Conservation (phyloP, 2,888 invertebrate species). For the Pyrochroa serraticornis region DNA sequence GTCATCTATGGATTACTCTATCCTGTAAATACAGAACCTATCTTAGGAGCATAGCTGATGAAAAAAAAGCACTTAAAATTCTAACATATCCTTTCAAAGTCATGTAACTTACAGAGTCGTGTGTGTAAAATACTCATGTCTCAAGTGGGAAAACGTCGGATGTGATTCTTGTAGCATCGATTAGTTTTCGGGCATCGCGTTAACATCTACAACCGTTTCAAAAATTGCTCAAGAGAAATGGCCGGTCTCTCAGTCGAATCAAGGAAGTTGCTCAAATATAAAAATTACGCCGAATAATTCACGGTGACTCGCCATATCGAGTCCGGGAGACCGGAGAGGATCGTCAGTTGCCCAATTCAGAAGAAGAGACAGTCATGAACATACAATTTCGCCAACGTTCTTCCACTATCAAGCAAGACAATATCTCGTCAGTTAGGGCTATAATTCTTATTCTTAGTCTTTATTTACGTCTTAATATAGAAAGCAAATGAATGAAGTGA, state of each 20-base stretch:
- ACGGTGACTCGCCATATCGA: constrained; percentile 30
- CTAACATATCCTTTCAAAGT: constrained; percentile 45
- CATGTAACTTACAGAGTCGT: constrained; percentile 31
- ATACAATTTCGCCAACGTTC: constrained; percentile 38
- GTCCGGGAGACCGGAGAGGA: constrained; percentile 34
- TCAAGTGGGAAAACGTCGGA: constrained; percentile 32
- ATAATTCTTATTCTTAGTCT: constrained; percentile 36
- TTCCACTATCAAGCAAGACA: constrained; percentile 48
- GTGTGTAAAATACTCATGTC: constrained; percentile 31
- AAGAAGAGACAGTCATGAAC: constrained; percentile 31
- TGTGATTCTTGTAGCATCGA: constrained; percentile 21
- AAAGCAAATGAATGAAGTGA: constrained; percentile 17
- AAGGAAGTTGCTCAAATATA: constrained; percentile 53
- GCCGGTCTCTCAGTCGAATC: constrained; percentile 37
- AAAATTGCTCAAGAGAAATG: constrained; percentile 33
- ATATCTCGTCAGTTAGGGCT: constrained; percentile 45
- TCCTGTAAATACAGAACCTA: constrained; percentile 44
- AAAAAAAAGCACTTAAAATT: constrained; percentile 40
- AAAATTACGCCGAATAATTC: constrained; percentile 28
- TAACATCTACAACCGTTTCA: constrained; percentile 12
- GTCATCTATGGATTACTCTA: constrained; percentile 44
- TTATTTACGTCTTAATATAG: constrained; percentile 30
- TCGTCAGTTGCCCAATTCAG: constrained; percentile 13
- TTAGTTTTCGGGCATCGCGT: constrained; percentile 12
- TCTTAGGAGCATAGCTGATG: constrained; percentile 41